Conservation (phyloP, 2,797 vertebrate species). For the Manis crassicaudata region DNA sequence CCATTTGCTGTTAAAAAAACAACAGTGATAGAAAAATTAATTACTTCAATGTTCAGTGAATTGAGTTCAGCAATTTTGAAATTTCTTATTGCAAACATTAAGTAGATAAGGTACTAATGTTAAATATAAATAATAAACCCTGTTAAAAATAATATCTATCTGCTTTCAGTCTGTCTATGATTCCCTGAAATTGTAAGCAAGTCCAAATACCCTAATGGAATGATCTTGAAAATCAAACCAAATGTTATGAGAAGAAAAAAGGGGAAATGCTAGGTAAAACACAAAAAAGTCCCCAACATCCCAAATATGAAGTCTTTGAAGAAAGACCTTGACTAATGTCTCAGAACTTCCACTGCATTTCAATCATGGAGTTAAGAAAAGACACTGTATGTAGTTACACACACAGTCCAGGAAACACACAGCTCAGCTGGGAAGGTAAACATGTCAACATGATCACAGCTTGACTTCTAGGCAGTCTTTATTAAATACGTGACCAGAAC, state of each 20-base stretch:
- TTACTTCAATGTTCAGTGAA: background rate
- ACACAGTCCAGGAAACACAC: background rate
- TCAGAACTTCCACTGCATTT: background rate
- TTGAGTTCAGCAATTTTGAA: background rate
- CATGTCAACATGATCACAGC: fast-evolving
- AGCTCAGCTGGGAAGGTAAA: background rate
- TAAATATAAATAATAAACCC: background rate
- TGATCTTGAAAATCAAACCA: background rate
- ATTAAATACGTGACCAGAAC: background rate
- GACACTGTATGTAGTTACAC: background rate
- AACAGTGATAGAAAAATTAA: background rate
- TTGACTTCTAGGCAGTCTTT: background rate
- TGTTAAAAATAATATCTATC: background rate
- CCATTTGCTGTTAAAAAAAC: conserved; percentile 1
- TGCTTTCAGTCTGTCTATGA: background rate
- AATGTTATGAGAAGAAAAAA: background rate
- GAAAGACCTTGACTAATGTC: background rate
- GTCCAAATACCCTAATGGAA: background rate
- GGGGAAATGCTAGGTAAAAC: background rate
- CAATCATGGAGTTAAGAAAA: background rate
- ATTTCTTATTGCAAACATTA: background rate
- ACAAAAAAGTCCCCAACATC: background rate
- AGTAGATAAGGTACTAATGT: background rate
- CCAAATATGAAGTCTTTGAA: background rate
- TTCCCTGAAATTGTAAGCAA: background rate